These are phyloP conservation scores for Leptopilina myrica DNA, from an alignment of 2,888 invertebrate genomes.

Conservation along the genomic window DNA sequence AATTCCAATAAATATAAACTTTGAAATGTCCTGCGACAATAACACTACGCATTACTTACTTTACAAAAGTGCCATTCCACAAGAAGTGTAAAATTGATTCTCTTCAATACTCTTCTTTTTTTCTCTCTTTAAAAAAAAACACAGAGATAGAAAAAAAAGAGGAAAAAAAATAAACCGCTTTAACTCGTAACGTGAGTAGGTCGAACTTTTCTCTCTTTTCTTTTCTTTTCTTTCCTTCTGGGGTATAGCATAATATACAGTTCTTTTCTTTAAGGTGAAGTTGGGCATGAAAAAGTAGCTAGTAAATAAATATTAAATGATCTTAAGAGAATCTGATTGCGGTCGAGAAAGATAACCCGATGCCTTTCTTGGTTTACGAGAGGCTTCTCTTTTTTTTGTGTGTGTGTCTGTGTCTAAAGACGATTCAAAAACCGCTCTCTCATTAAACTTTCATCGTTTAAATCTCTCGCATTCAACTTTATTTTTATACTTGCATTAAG, in stretches of 20 bases:
- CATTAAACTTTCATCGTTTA: slow-evolving; percentile 26
- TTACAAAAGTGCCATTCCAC: too few species aligned
- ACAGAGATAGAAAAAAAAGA: background rate
- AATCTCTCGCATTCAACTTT: background rate
- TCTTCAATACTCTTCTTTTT: too few species aligned
- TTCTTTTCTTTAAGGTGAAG: background rate
- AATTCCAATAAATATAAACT: too few species aligned
- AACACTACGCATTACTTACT: too few species aligned
- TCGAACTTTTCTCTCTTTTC: slow-evolving; percentile 4
- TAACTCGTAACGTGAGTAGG: slow-evolving; percentile 31
- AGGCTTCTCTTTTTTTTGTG: too few species aligned
- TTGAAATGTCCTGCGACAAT: too few species aligned
- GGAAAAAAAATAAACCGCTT: slow-evolving; percentile 12
- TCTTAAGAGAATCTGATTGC: slow-evolving; percentile 22
- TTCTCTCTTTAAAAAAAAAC: too few species aligned
- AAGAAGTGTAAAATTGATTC: too few species aligned
- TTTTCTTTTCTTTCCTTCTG: too few species aligned
- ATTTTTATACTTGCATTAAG: background rate
- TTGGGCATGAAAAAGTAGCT: slow-evolving; percentile 2
- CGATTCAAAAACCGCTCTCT: background rate
- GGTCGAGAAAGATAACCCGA: slow-evolving; percentile 1
- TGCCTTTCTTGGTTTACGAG: slow-evolving; percentile 20
- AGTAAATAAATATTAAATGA: slow-evolving; percentile 21
- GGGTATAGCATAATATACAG: background rate
- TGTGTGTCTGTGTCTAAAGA: background rate